Evolutionary conservation across 2,888 invertebrate species (phyloP), one percentile per base, ranked within the genome.

Genomic region (Lymantria monacha): DNA sequence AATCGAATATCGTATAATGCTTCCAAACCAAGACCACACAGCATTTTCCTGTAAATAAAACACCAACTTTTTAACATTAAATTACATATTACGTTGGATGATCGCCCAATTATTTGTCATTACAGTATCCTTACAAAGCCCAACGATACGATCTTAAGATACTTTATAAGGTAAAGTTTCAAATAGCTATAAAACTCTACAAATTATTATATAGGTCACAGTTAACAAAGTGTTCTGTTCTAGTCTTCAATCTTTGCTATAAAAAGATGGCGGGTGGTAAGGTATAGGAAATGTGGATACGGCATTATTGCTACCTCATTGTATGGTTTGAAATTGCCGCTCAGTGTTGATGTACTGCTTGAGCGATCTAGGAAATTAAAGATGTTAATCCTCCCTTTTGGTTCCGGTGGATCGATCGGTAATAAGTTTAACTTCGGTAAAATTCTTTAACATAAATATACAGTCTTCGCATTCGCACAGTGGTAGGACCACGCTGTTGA

Each of bases 221-320:
- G 58, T 54, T 53, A 48, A 43, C 57, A 55, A 48, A 53, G 53
- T 56, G 55, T 55, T 48, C 49, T 63, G 66, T 59, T 65, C 68
- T 74, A 74, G 69, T 72, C 72, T 73, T 70, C 75, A 70, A 81
- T 79, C 81, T 78, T 68, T 72, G 66, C 1, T 56, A 63, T 72
- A 71, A 65, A 72, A 59, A 57, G 2, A 22, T 22, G 22, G 22
- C 22, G 22, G 5, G 2, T 22, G 22, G 22, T 22, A 22, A 22
- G 22, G 22, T 22, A 22, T 22, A 22, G 5, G 22, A 22, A 22
- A 22, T 22, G 22, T 22, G 22, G 22, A 22, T 22, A 22, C 5
- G 22, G 22, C 5, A 22, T 22, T 22, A 22, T 22, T 3, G 22
- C n/a, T n/a, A n/a, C n/a, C n/a, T n/a, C n/a, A n/a, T n/a, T n/a